Evolutionary conservation across 2,888 invertebrate genomes (phyloP), one percentile per base, ranked within the genome.

Genomic region (Troides aeacus): DNA sequence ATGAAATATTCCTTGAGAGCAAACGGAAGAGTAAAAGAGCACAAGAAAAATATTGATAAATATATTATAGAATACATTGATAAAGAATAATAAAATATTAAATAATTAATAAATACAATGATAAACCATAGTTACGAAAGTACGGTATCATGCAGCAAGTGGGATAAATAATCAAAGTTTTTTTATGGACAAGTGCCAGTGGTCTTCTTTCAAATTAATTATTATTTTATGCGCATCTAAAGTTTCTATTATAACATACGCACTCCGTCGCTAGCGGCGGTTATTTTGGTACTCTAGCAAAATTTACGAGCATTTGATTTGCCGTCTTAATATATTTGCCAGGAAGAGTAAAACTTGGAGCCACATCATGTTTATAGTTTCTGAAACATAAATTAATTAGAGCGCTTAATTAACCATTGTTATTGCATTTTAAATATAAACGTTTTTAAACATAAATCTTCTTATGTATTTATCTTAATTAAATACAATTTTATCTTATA

Each of bases 121-220:
- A 50, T 50, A 15, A 50, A 50, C 15, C 2, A 17, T 50, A 15
- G 17, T 4, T 18, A 50, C 1, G 12, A 50, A 50, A 15, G 18
- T 50, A 17, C 50, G 50, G 15, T 50, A 17, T 50, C 2, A 21
- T 2, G 56, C 12, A 18, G 57, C 23, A 21, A n/a, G 6, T 57
- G n/a, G 21, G 10, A 21, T 21, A 21, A 5, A 50, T n/a, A 36
- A 30, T 57, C 24, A 61, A 87, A 86, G 88, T 87, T 87, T 80
- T 39, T 39, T 80, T 77, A 82, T 91, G 90, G 91, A 85, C 77
- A 78, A 77, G 79, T 89, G 92, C 91, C 92, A 92, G 80, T 80
- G 75, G 81, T 81, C 78, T 84, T 88, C 86, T 89, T 90, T 87
- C 84, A 88, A 87, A 90, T 91, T 90, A 92, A 92, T 92, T 91